Base-by-base conservation (phyloP, 2,797 vertebrate species). In the Myiotriccus ornatus region DNA sequence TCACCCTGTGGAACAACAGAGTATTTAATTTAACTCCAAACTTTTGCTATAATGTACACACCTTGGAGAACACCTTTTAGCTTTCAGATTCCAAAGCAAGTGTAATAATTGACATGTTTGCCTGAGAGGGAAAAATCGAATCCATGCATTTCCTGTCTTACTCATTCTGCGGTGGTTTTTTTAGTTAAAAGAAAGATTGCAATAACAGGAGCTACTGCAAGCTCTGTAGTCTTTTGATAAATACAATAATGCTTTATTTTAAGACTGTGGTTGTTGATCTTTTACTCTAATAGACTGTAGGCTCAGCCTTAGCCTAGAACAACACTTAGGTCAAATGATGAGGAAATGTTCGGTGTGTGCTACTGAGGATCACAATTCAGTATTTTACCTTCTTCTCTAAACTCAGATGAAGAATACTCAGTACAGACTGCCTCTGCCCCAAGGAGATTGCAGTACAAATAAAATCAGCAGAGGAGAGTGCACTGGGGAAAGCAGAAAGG, bases 401-500 rank as follows among this genome's bases (percentile, higher is more conserved):
- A 23, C 24, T 81, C 27, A 35, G 17, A 11, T 71, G 44, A 30
- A 53, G 75, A 92, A 37, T 41, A 11, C 13, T 2, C 37, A 34
- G 17, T 32, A 22, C 22, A 65, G 62, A 15, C 57, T 78, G n/a
- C 59, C 64, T 91, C 49, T 87, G 81, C 32, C 39, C 32, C 60
- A 81, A 76, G 64, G 69, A 91, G 80, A 50, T 18, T 73, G 77
- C 41, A 67, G 12, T 43, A 53, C 43, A 59, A 96, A 76, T 75
- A 70, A 94, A 86, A 76, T 25, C 28, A 22, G 50, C 34, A 39
- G 89, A 77, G 41, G 60, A 84, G 64, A 96, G 78, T 53, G 63
- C 56, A 23, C 47, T 82, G 74, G 70, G 76, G 60, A 90, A 84
- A 81, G 53, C 59, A 59, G 64, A 93, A 90, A 95, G 96, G 95